Evolutionary conservation across 2,113 vertebrate species (phyloP).

Genomic region (Nibea albiflora): DNA sequence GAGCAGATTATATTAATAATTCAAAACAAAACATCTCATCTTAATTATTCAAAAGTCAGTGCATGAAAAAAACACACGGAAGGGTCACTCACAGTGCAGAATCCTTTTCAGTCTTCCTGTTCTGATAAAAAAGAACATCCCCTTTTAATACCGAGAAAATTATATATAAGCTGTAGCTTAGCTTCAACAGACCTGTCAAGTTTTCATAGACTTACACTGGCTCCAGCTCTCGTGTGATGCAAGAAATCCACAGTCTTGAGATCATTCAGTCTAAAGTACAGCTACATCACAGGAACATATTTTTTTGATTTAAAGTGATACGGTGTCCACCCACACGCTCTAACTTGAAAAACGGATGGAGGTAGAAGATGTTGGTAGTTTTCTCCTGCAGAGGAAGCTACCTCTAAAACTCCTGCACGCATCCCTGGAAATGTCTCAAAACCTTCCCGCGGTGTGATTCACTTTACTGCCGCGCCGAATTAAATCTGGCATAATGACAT

Average conservation of each 20-base stretch:
- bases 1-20: background rate
- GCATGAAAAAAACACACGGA: background rate
- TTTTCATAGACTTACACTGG: constrained; percentile 13
- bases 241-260: constrained; percentile 46
- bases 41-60: background rate
- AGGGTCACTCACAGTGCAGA: background rate
- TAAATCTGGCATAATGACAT: background rate
- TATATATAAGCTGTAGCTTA: constrained; percentile 6
- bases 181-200: constrained; percentile 12
- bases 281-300: constrained; percentile 12
- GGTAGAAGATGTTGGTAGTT: constrained; percentile 10
- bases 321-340: background rate
- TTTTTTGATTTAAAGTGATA: constrained; percentile 31
- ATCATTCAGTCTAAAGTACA: constrained; percentile 43
- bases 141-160: constrained; percentile 26
- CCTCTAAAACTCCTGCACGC: background rate
- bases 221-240: constrained; percentile 46
- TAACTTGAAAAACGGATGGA: constrained; percentile 12
- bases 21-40: background rate
- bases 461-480: background rate
- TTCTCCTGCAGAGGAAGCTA: background rate
- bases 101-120: background rate
- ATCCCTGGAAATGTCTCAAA: background rate
- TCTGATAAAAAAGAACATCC: background rate
- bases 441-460: background rate